These are phyloP conservation scores for Alligator sinensis DNA, from an alignment of 2,113 vertebrate genomes.

Conservation along the genomic window DNA sequence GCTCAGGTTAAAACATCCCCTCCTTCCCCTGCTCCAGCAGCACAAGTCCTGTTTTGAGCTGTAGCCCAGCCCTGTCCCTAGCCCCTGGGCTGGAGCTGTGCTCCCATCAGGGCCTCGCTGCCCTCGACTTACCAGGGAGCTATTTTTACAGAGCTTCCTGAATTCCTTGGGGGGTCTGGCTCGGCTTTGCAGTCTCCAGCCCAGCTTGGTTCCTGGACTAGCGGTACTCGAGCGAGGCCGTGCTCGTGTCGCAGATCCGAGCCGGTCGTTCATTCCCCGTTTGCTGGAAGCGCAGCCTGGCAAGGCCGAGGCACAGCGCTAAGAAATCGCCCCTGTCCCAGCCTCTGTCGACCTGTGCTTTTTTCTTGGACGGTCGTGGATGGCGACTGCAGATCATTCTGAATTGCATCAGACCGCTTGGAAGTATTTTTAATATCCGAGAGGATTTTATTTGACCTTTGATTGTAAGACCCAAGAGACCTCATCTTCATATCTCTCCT, in stretches of 20 bases:
- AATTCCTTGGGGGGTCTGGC: neutral
- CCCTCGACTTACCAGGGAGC: rapidly evolving
- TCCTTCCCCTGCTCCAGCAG: neutral
- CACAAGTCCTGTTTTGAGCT: neutral
- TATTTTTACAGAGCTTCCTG: rapidly evolving
- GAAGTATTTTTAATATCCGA: neutral
- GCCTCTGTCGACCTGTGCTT: neutral
- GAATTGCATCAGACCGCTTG: neutral
- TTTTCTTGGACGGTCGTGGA: neutral
- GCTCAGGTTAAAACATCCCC: neutral
- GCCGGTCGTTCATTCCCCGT: neutral
- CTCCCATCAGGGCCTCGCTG: rapidly evolving
- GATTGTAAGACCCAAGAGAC: neutral
- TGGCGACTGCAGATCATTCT: neutral
- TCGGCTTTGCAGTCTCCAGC: neutral
- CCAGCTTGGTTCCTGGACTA: neutral
- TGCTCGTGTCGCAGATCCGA: neutral
- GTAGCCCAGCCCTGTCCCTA: neutral
- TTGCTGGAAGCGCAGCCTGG: neutral
- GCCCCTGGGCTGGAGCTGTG: neutral
- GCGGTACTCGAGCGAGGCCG: neutral
- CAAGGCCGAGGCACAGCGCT: neutral
- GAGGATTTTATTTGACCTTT: neutral
- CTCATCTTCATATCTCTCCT: rapidly evolving
- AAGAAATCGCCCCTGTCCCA: neutral